Base-by-base conservation (phyloP, 2,797 vertebrate species). In the Gastrophryne carolinensis region DNA sequence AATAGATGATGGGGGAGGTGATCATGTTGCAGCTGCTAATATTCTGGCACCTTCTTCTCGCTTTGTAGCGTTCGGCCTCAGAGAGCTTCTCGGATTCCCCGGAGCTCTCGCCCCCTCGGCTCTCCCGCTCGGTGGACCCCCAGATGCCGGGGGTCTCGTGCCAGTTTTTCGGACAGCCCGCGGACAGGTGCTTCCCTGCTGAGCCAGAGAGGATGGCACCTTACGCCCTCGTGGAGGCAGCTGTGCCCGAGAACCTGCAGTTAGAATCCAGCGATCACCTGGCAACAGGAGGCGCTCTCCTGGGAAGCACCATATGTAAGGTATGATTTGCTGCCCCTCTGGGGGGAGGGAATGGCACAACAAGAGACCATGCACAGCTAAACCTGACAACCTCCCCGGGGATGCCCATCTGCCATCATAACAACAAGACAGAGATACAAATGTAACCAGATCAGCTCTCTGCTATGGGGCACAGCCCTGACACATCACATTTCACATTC, bases 1-100 rank as follows among this genome's bases (percentile, higher is more conserved):
- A n/a, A n/a, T n/a, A n/a, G n/a, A n/a, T n/a, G n/a, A n/a, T n/a
- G n/a, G n/a, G n/a, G n/a, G n/a, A n/a, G n/a, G n/a, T n/a, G n/a
- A n/a, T n/a, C n/a, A n/a, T n/a, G n/a, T n/a, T n/a, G n/a, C n/a
- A n/a, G n/a, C n/a, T n/a, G n/a, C n/a, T n/a, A n/a, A n/a, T n/a
- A n/a, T n/a, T n/a, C n/a, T n/a, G n/a, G n/a, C n/a, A n/a, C 15
- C 5, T 7, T 41, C 17, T 41, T 17, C 13, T 26, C n/a, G 50
- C 81, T 80, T 78, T 65, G 47, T 83, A 99, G 96, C 88, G 76
- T 83, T 91, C 92, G 8, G 82, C 92, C 61, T 87, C 90, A 0
- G 82, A 89, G 72, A 88, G 80, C 56, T 88, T 89, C 80, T 85
- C 88, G 56, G 84, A 80, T 53, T 3, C 80, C 17, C 89, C 90